phyloP scores from a whole-genome alignment of 2,888 invertebrate genomes.

The Drosophila merina region DNA sequence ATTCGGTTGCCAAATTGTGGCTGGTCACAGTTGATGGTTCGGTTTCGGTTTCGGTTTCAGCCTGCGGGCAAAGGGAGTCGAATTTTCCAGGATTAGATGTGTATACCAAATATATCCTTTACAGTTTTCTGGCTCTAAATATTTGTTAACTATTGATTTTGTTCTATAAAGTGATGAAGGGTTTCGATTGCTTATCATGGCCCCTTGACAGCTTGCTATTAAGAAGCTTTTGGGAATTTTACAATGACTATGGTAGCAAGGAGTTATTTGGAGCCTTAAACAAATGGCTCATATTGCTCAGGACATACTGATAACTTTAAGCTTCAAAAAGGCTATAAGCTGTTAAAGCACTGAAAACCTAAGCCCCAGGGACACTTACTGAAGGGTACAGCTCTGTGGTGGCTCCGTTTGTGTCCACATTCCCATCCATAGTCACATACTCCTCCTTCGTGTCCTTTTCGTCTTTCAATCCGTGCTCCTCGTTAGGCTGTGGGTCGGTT shows the following conservation, averaged over 20 bases:
- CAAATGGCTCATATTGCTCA: too few relatives aligned
- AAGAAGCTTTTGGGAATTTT: not conserved
- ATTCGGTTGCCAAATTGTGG: conserved; percentile 63
- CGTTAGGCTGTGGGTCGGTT: conserved; percentile 67
- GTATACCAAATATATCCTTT: not conserved
- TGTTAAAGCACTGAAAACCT: too few relatives aligned
- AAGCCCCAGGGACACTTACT: conserved; percentile 15
- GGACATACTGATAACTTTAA: too few relatives aligned
- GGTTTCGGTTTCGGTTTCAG: conserved; percentile 30
- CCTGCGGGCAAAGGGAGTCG: conserved; percentile 34
- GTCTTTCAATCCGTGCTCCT: conserved; percentile 20
- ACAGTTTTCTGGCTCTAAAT: not conserved
- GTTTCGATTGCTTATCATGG: not conserved
- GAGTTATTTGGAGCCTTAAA: too few relatives aligned
- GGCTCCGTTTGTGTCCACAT: not conserved
- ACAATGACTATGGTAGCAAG: too few relatives aligned
- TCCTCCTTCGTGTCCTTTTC: conserved; percentile 16
- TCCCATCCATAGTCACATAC: too few relatives aligned
- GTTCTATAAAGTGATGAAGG: not conserved
- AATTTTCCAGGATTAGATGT: conserved; percentile 4
- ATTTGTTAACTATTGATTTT: not conserved
- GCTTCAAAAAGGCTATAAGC: too few relatives aligned
- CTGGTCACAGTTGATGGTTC: conserved; percentile 65
- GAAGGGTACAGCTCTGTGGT: conserved; percentile 24
- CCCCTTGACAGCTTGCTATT: not conserved